Conservation (phyloP, 2,113 vertebrate genomes). For the Calidris pugnax region DNA sequence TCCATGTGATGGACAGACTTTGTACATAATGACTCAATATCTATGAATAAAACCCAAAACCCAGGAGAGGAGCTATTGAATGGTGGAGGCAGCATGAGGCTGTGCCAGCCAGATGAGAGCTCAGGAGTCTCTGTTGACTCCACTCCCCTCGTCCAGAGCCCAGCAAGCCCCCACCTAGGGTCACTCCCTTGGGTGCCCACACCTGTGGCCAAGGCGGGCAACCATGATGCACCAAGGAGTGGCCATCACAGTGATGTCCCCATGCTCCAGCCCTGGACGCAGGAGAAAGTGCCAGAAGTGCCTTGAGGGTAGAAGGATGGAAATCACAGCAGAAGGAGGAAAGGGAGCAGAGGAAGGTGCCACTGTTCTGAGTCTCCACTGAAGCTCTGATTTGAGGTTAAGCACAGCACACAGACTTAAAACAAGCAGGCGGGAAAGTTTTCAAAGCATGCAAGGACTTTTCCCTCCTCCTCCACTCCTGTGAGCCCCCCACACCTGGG, state of each 20-base stretch:
- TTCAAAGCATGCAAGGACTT: neutral
- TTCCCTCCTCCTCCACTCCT: neutral
- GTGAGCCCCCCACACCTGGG: neutral
- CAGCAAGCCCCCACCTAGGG: accelerated
- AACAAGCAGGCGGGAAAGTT: neutral
- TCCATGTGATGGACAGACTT: neutral
- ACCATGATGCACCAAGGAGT: neutral
- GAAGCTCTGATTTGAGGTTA: neutral
- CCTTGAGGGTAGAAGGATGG: neutral
- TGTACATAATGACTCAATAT: neutral
- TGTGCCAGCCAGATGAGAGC: neutral
- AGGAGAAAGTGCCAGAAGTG: neutral
- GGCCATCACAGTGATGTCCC: neutral
- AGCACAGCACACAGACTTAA: neutral
- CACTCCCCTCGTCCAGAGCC: accelerated
- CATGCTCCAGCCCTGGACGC: accelerated
- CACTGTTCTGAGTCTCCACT: neutral
- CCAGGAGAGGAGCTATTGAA: neutral
- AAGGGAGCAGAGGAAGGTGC: neutral
- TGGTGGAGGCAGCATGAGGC: neutral
- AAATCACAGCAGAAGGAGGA: accelerated
- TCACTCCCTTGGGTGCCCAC: neutral
- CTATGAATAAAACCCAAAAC: neutral
- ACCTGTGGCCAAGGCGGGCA: neutral
- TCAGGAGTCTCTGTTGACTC: accelerated